Evolutionary conservation across 2,113 vertebrate species (phyloP), one percentile per base, ranked within the genome.

Genomic region (Barbus barbus): DNA sequence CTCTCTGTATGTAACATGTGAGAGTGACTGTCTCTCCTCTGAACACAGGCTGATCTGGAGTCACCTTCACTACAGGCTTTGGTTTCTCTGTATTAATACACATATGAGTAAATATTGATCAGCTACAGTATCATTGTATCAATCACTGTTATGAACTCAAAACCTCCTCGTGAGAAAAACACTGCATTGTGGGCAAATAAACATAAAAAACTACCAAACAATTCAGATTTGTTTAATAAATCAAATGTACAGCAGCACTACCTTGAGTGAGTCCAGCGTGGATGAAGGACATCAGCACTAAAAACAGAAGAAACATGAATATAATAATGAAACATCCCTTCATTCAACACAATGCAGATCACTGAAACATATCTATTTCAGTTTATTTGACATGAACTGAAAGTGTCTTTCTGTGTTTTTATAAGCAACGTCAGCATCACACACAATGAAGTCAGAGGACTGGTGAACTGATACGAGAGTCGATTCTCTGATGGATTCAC

Each of bases 51-150:
- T 65, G 6, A 65, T 65, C 63, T 18, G 63, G 63, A 51, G 1
- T 51, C 83, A 85, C 26, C 26, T 5, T 85, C 18, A 84, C 7
- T 41, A 16, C 14, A 60, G 67, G 14, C 20, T 56, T 81, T 81
- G 28, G 63, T 56, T 13, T 82, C 65, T 2, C 80, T 82, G 48
- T 56, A 72, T 33, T 51, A 82, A 72, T 4, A 56, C 9, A 71
- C 48, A 61, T 16, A n/a, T 28, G 4, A 31, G 36, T 61, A 63
- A 4, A 56, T 56, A 20, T 51, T 18, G 48, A 51, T 51, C 48
- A 1, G 5, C 36, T 38, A 38, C 48, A 20, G 16, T 53, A 56
- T 53, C 7, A 56, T 9, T 56, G 53, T 22, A 20, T 56, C 20
- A 56, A 56, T 22, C 20, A 56, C 20, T 56, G 53, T 56, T 22